Conservation (phyloP, 1,140 invertebrate species). For the Drosophila biarmipes region DNA sequence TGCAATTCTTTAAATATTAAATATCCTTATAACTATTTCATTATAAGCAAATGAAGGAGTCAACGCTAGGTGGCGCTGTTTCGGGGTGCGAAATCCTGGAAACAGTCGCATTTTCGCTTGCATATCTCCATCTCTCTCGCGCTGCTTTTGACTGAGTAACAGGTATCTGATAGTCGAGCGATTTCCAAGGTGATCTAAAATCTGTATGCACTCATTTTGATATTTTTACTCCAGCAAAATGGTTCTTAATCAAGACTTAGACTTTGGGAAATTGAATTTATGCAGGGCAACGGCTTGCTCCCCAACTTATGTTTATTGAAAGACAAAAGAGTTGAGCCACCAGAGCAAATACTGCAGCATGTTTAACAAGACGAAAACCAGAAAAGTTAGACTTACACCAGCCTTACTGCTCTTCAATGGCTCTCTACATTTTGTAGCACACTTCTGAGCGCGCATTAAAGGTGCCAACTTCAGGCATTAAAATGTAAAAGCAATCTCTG, state of each 20-base stretch:
- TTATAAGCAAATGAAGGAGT: too few species aligned
- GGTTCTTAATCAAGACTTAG: neutral
- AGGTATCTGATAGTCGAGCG: too few species aligned
- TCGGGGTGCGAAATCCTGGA: too few species aligned
- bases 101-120: too few species aligned
- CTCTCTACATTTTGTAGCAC: conserved; percentile 35
- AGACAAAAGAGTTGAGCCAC: neutral
- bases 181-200: neutral
- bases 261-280: neutral
- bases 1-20: too few species aligned
- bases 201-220: too few species aligned
- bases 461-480: conserved; percentile 4
- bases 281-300: neutral
- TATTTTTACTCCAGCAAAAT: too few species aligned
- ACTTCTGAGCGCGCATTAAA: conserved; percentile 48
- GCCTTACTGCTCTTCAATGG: neutral
- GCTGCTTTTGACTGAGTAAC: too few species aligned
- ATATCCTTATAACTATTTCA: too few species aligned
- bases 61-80: too few species aligned
- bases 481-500: conserved; percentile 56
- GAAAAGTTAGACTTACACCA: neutral
- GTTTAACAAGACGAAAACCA: neutral
- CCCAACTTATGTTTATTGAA: neutral
- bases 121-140: too few species aligned
- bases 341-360: neutral